Evolutionary conservation across 2,797 vertebrate species (phyloP).

Genomic region (Falco biarmicus): DNA sequence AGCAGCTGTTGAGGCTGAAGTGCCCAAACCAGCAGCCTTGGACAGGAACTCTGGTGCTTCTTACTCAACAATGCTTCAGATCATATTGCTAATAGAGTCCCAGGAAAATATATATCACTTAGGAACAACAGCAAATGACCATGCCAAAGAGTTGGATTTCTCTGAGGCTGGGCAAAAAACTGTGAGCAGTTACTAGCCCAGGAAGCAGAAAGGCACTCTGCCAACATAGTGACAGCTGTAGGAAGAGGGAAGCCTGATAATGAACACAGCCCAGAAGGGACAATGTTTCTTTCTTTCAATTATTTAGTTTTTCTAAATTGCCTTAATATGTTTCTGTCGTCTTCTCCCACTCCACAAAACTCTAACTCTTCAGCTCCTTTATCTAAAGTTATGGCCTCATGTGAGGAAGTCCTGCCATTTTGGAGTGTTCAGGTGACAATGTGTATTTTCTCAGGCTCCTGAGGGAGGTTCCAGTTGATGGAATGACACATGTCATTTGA

Average conservation of each 20-base stretch:
- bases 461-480: neutral
- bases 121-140: neutral
- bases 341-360: neutral
- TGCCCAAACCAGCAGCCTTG: neutral
- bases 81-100: neutral
- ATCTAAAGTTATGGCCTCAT: neutral
- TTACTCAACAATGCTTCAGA: neutral
- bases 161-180: neutral
- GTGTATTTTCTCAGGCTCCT: neutral
- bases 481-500: neutral
- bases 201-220: neutral
- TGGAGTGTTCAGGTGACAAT: neutral
- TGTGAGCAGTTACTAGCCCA: neutral
- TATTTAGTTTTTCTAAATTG: neutral
- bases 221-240: constrained; percentile 22
- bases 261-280: neutral
- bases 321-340: neutral
- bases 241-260: neutral
- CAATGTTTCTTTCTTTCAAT: neutral
- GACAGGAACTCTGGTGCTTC: neutral
- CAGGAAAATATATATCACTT: neutral
- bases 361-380: neutral
- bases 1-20: neutral
- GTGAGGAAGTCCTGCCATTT: neutral
- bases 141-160: neutral